Percentiles rank a stretch among this genome's conserved stretches.
These are phyloP conservation scores for Acanthoscelides obtectus DNA, from an alignment of 2,888 invertebrate species.

Conservation along the genomic window DNA sequence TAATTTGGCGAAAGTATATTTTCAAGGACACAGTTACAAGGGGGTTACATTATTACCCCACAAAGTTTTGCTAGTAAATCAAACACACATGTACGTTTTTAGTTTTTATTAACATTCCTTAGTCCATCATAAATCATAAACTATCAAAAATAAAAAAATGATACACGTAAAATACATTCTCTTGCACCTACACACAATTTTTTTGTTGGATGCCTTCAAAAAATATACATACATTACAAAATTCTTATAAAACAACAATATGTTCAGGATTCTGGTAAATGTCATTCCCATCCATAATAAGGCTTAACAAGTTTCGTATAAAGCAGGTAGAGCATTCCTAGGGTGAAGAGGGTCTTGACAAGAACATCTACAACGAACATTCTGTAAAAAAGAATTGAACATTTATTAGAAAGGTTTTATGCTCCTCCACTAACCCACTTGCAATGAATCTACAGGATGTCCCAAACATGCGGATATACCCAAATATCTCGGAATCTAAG, in stretches of 20 bases:
- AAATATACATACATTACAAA: neutral
- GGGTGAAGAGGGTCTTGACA: conserved; percentile 25
- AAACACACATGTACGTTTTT: neutral
- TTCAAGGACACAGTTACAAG: no score
- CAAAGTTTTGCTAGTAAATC: no score
- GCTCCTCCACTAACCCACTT: no score
- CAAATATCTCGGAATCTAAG: no score
- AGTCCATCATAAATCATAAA: neutral
- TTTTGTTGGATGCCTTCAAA: neutral
- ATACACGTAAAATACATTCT: neutral
- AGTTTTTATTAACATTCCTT: neutral
- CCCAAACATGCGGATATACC: no score
- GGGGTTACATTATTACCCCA: no score
- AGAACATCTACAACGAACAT: conserved; percentile 33
- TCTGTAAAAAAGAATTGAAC: conserved; percentile 24
- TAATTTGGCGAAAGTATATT: no score
- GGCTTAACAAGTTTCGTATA: conserved; percentile 22
- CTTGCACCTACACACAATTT: neutral
- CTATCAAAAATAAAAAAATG: neutral
- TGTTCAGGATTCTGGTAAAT: neutral
- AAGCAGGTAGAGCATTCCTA: conserved; percentile 24
- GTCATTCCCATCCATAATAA: conserved; percentile 5
- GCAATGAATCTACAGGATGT: no score
- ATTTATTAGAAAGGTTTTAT: neutral
- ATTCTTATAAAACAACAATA: neutral